These are phyloP conservation scores for Cuniculus paca DNA, from an alignment of 2,797 vertebrate genomes.

Conservation along the genomic window DNA sequence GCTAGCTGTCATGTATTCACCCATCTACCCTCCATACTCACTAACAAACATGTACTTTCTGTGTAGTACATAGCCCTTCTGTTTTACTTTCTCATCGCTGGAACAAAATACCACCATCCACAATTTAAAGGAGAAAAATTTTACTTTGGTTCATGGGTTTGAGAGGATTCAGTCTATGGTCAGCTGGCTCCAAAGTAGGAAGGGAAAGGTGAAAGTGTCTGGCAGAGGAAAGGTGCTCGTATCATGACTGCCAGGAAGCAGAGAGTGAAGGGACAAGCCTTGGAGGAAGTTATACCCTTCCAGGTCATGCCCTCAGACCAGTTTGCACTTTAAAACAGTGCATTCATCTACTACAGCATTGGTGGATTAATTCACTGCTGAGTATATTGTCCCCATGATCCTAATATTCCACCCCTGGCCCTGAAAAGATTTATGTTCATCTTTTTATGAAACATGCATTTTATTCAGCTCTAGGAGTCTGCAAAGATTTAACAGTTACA, in stretches of 20 bases:
- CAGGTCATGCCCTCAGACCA: neutral
- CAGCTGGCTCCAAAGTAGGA: neutral
- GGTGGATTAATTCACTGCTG: neutral
- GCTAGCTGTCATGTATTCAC: neutral
- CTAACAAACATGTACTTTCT: neutral
- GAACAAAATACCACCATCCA: neutral
- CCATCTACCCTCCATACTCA: neutral
- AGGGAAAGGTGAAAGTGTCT: neutral
- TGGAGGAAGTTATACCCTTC: neutral
- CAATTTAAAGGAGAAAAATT: neutral
- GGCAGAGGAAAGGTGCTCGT: neutral
- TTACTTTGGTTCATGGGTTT: neutral
- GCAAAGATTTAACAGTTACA: neutral
- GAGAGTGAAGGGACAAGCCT: neutral
- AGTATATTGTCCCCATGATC: neutral
- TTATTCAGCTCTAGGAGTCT: neutral
- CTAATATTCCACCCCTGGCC: neutral
- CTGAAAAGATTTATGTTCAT: neutral
- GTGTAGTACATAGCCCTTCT: neutral
- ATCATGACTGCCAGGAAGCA: neutral
- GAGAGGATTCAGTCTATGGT: neutral
- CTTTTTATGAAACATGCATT: neutral
- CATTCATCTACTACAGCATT: neutral
- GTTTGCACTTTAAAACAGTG: neutral
- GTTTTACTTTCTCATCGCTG: neutral